Conservation (phyloP, 1,140 invertebrate species). For the Proales similis region DNA sequence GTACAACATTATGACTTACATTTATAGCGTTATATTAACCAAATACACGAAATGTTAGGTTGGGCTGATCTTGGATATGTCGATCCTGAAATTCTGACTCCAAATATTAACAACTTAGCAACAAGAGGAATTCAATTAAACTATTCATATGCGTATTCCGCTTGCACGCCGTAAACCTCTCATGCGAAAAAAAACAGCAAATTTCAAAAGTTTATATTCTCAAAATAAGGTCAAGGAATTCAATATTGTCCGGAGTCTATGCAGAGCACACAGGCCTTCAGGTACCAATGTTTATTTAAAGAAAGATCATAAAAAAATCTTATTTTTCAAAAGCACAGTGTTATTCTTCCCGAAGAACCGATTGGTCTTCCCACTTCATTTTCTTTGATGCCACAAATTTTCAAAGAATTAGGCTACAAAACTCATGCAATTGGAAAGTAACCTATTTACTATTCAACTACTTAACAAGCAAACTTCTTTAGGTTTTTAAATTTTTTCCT, state of each 20-base stretch:
- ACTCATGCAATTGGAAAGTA: slow-evolving; percentile 11
- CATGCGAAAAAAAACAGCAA: neutral
- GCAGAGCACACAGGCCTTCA: neutral
- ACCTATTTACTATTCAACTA: neutral
- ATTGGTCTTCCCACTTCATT: neutral
- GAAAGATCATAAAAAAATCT: neutral
- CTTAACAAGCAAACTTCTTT: neutral
- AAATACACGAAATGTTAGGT: too few species aligned
- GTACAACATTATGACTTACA: neutral
- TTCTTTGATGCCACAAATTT: neutral
- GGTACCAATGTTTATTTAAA: neutral
- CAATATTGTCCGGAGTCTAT: slow-evolving; percentile 4
- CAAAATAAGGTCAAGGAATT: neutral
- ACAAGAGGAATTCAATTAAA: slow-evolving; percentile 46
- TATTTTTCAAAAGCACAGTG: slow-evolving; percentile 3
- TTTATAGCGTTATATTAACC: neutral
- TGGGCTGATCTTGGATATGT: slow-evolving; percentile 50
- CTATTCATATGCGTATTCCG: slow-evolving; percentile 45
- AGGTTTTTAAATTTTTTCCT: neutral
- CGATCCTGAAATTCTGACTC: slow-evolving; percentile 45
- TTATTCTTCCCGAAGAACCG: neutral
- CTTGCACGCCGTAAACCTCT: slow-evolving; percentile 47
- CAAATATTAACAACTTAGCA: slow-evolving; percentile 46
- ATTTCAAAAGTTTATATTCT: neutral
- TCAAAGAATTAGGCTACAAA: neutral